phyloP scores from a whole-genome alignment of 1,140 invertebrate genomes.

The Achatina immaculata region DNA sequence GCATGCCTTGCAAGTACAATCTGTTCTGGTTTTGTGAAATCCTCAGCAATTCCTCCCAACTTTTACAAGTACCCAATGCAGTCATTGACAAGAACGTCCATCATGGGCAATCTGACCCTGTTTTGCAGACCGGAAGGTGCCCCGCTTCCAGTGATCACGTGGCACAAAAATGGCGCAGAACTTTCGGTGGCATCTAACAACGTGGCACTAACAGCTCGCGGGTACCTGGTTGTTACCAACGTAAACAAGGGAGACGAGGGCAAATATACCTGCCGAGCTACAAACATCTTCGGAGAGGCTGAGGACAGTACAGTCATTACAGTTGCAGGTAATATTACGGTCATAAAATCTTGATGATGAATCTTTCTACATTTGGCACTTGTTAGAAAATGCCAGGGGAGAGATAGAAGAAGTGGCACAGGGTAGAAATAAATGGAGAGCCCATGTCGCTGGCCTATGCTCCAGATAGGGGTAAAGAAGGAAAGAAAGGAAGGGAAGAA shows the following conservation, averaged over 20 bases:
- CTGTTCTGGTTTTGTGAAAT: too few relatives aligned
- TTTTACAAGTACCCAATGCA: constrained; percentile 92
- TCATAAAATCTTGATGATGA: too few relatives aligned
- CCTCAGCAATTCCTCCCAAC: constrained; percentile 85
- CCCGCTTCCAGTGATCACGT: constrained; percentile 81
- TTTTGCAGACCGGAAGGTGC: constrained; percentile 94
- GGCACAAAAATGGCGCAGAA: constrained; percentile 90
- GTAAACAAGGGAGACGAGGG: constrained; percentile 52
- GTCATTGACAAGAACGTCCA: constrained; percentile 88
- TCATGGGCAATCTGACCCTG: constrained; percentile 92
- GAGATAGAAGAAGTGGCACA: too few relatives aligned
- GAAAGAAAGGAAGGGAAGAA: too few relatives aligned
- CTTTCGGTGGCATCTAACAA: constrained; percentile 52
- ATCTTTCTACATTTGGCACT: too few relatives aligned
- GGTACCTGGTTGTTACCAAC: constrained; percentile 50
- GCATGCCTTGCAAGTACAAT: too few relatives aligned
- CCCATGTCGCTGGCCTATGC: too few relatives aligned
- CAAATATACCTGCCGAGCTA: constrained; percentile 59
- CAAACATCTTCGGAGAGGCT: constrained; percentile 55
- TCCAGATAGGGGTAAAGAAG: too few relatives aligned
- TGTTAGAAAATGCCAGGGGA: too few relatives aligned
- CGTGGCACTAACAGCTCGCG: constrained; percentile 54
- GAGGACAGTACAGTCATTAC: constrained; percentile 46
- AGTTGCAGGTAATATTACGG: constrained; percentile 59
- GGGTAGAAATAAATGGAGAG: too few relatives aligned